Conservation (phyloP, 2,888 invertebrate genomes). For the Sialis lutaria region DNA sequence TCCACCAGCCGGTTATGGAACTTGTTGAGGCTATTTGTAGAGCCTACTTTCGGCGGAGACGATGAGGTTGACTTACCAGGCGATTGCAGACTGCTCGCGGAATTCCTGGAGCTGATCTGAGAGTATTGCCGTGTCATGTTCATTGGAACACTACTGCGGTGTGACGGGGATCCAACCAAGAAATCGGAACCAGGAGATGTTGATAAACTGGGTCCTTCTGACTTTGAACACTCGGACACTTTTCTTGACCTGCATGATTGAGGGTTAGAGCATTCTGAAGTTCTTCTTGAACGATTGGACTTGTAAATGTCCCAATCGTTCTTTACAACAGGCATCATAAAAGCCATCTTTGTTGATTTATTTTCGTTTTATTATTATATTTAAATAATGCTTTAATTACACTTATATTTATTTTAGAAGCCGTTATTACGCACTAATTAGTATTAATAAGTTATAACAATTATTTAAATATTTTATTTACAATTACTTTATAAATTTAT, state of each 20-base stretch:
- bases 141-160: slow-evolving; percentile 49
- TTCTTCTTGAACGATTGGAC: slow-evolving; percentile 56
- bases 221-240: slow-evolving; percentile 55
- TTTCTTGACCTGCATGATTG: slow-evolving; percentile 45
- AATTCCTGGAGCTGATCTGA: slow-evolving; percentile 40
- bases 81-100: slow-evolving; percentile 43
- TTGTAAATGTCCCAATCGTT: slow-evolving; percentile 89
- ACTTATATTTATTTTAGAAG: too few species aligned
- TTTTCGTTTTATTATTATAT: neutral
- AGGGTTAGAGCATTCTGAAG: slow-evolving; percentile 54
- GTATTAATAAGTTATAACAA: too few species aligned
- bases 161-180: slow-evolving; percentile 34
- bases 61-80: slow-evolving; percentile 47
- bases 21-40: slow-evolving; percentile 47
- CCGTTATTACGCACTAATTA: too few species aligned
- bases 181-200: slow-evolving; percentile 45
- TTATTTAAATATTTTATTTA: too few species aligned
- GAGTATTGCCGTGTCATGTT: slow-evolving; percentile 43
- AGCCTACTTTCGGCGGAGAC: slow-evolving; percentile 41
- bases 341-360: slow-evolving; percentile 48
- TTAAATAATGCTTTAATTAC: too few species aligned
- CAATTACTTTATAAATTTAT: too few species aligned
- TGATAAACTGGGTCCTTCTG: slow-evolving; percentile 53
- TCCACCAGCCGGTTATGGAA: slow-evolving; percentile 67
- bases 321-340: slow-evolving; percentile 90